Percentiles rank a stretch among this genome's conserved stretches.
Conservation (phyloP, 1,140 invertebrate species). For the Apis dorsata region DNA sequence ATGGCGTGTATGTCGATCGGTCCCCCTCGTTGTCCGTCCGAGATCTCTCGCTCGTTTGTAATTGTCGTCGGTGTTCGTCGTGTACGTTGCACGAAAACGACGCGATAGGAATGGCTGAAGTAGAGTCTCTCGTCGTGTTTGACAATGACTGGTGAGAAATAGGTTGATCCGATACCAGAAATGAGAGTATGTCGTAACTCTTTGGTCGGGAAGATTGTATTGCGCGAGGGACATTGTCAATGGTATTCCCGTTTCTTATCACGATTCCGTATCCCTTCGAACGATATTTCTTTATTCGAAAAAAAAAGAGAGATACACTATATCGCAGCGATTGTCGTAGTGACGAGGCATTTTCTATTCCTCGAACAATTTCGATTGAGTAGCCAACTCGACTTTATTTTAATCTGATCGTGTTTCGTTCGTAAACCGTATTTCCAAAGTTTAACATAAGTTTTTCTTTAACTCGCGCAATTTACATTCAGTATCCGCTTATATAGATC, state of each 20-base stretch:
- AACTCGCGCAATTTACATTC: conserved; percentile 25
- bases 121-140: conserved; percentile 17
- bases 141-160: conserved; percentile 36
- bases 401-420: conserved; percentile 6
- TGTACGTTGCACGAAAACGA: conserved; percentile 23
- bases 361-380: conserved; percentile 23
- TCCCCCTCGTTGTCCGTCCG: conserved; percentile 53
- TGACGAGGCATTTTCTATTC: not conserved
- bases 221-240: not conserved
- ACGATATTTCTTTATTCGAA: conserved; percentile 6
- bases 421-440: not conserved
- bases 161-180: conserved; percentile 36
- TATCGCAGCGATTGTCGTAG: not conserved
- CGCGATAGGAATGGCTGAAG: conserved; percentile 32
- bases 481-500: conserved; percentile 1
- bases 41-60: conserved; percentile 67
- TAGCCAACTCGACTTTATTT: conserved; percentile 41
- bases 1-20: conserved; percentile 59
- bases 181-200: not conserved
- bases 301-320: not conserved
- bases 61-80: conserved; percentile 57
- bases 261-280: not conserved
- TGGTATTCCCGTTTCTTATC: conserved; percentile 3
- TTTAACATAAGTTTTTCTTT: not conserved
- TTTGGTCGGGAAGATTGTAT: not conserved